Percentiles rank a stretch among this genome's conserved stretches.
Conservation (phyloP, 2,113 vertebrate genomes). For the Peucedramus taeniatus region DNA sequence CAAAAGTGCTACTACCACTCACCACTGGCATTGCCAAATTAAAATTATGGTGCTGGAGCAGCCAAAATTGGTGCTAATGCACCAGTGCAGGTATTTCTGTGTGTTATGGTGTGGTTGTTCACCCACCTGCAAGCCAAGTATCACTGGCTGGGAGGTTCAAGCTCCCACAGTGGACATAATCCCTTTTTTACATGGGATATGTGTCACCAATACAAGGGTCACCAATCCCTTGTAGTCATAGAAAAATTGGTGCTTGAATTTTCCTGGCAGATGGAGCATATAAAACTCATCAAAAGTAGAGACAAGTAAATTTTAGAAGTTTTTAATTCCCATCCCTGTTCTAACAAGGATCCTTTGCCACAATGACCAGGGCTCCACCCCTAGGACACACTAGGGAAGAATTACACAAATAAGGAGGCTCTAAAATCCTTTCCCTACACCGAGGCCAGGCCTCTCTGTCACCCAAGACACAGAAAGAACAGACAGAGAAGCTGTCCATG, state of each 20-base stretch:
- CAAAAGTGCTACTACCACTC: background rate
- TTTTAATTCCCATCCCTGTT: background rate
- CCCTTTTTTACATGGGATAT: background rate
- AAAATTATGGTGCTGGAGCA: background rate
- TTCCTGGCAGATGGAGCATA: background rate
- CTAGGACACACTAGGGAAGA: rapidly evolving
- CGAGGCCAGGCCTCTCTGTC: background rate
- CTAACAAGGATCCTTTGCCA: background rate
- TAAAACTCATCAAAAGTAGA: background rate
- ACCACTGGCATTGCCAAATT: background rate
- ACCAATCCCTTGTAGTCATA: background rate
- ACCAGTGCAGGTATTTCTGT: background rate
- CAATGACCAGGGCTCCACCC: rapidly evolving
- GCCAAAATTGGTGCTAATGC: background rate
- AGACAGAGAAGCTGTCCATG: background rate
- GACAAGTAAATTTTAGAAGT: background rate
- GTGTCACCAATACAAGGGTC: background rate
- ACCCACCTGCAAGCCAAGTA: background rate
- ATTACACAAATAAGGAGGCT: background rate
- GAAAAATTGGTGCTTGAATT: background rate
- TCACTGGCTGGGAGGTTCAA: background rate
- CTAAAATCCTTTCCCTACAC: background rate
- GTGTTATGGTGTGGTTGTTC: background rate
- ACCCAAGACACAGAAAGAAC: background rate
- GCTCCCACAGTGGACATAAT: background rate